Evolutionary conservation across 2,113 vertebrate species (phyloP).

Genomic region (Onychostoma macrolepis): DNA sequence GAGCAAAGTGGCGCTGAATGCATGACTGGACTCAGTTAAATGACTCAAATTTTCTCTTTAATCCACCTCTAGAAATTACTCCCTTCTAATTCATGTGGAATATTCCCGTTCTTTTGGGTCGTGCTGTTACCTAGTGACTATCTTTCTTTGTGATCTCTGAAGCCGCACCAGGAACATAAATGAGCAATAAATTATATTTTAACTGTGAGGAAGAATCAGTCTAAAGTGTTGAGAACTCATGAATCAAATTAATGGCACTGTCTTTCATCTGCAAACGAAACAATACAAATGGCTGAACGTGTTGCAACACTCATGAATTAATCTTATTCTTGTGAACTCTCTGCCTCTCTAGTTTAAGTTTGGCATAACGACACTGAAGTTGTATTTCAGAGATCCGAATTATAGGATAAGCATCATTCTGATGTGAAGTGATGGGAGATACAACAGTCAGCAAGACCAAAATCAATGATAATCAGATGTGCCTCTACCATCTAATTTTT

Average conservation of each 20-base stretch:
- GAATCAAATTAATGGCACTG: constrained; percentile 65
- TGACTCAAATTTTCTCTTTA: constrained; percentile 45
- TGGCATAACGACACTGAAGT: constrained; percentile 15
- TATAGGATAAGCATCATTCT: neutral
- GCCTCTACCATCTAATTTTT: neutral
- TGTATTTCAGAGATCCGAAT: neutral
- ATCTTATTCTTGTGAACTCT: neutral
- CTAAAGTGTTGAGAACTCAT: constrained; percentile 53
- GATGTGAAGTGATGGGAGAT: constrained; percentile 6
- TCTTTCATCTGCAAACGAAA: constrained; percentile 50
- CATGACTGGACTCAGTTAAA: constrained; percentile 57
- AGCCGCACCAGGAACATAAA: constrained; percentile 50
- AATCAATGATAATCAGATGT: constrained; percentile 33
- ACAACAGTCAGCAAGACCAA: constrained; percentile 4
- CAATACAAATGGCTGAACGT: constrained; percentile 11
- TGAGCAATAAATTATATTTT: constrained; percentile 61
- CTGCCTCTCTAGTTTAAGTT: neutral
- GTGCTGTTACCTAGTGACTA: constrained; percentile 59
- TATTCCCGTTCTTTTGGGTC: constrained; percentile 52
- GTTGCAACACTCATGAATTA: neutral
- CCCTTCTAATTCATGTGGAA: constrained; percentile 53
- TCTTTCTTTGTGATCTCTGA: constrained; percentile 55
- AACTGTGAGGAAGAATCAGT: constrained; percentile 43
- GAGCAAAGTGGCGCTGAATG: constrained; percentile 7
- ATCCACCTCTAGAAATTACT: constrained; percentile 55